Evolutionary conservation across 2,113 vertebrate species (phyloP), one percentile per base, ranked within the genome.

Genomic region (Charina bottae): DNA sequence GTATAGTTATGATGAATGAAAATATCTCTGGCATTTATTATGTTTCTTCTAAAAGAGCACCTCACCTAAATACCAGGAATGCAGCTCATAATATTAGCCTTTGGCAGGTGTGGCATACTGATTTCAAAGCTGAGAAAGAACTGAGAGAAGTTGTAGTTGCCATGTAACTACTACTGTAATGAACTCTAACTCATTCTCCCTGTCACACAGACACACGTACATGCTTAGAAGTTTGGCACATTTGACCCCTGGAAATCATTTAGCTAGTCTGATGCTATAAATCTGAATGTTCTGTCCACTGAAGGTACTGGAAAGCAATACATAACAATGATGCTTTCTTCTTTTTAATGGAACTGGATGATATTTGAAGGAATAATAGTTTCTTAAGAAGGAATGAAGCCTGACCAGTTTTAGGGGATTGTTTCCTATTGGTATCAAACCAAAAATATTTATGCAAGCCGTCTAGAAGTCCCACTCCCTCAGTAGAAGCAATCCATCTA

Each of bases 51-150:
- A 60, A 88, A 88, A 53, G 19, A 83, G n/a, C 9, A 8, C 42
- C 33, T 6, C 23, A 59, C 9, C 9, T 58, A 15, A 21, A 85
- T 17, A 28, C 24, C 28, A 91, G 23, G 33, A 26, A 86, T 56
- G 84, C 4, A 54, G 8, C 6, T 28, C 55, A n/a, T 64, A 91
- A 78, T 0, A 10, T 93, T 94, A 7, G 13, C 28, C 19, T 28
- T 15, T 90, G 92, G 91, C 86, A 9, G 28, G 24, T 72, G 83
- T 68, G 24, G 11, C 17, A 58, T 11, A 17, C 37, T 53, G 83
- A 59, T 92, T 17, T 26, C 0, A 0, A 2, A 12, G 37, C 58
- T 54, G 2, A 0, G 10, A 90, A 91, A 49, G 26, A 89, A 53
- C 2, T n/a, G 6, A 92, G 83, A 92, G 68, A 46, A 0, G 5